Evolutionary conservation across 2,888 invertebrate species (phyloP).

Genomic region (Peribatodes rhomboidaria): DNA sequence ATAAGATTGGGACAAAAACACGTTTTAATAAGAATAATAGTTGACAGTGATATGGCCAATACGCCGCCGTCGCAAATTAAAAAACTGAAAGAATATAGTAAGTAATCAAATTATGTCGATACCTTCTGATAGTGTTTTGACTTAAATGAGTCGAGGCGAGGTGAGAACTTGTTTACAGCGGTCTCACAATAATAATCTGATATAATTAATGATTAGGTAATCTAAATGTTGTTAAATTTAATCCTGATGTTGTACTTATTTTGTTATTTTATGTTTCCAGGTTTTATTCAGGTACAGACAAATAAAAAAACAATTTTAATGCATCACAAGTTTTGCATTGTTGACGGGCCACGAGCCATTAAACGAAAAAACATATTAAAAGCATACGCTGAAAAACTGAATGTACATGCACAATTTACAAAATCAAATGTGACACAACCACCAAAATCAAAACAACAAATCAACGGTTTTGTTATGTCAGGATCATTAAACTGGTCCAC

Average conservation of each 20-base stretch:
- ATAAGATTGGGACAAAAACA: conserved; percentile 80
- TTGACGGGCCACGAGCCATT: conserved; percentile 86
- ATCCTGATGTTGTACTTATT: neutral
- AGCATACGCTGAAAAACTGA: conserved; percentile 76
- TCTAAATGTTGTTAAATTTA: too few species aligned
- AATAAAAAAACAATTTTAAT: conserved; percentile 87
- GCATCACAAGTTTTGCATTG: conserved; percentile 93
- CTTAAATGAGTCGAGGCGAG: too few species aligned
- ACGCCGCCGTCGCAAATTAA: conserved; percentile 81
- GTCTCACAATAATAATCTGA: too few species aligned
- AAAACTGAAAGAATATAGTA: conserved; percentile 78
- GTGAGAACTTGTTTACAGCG: too few species aligned
- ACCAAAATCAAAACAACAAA: conserved; percentile 59
- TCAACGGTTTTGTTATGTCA: conserved; percentile 86
- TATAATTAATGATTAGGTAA: too few species aligned
- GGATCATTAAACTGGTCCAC: conserved; percentile 93
- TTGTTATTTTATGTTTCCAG: conserved; percentile 53
- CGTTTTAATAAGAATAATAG: conserved; percentile 78
- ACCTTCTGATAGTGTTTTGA: too few species aligned
- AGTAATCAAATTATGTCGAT: conserved; percentile 51
- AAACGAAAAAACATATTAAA: conserved; percentile 73
- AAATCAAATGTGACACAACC: conserved; percentile 56
- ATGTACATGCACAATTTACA: conserved; percentile 68
- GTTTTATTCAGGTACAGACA: conserved; percentile 82
- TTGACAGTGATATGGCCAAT: conserved; percentile 82